phyloP scores from a whole-genome alignment of 1,140 invertebrate species.

The Lepeophtheirus salmonis region DNA sequence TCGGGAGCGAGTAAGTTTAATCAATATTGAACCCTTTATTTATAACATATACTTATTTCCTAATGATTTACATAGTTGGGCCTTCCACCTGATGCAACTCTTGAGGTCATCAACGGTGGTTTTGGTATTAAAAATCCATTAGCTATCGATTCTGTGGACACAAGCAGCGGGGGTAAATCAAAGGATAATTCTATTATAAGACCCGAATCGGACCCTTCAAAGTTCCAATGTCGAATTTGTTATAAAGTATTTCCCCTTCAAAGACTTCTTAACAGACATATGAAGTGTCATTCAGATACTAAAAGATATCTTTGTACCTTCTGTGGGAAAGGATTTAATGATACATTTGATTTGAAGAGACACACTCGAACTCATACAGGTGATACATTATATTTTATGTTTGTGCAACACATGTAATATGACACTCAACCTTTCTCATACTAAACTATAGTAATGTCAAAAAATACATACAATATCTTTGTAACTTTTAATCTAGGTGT shows the following conservation, averaged over 20 bases:
- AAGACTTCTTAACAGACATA: constrained; percentile 86
- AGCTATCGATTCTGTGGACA: constrained; percentile 36
- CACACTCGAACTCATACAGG: constrained; percentile 97
- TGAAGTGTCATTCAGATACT: constrained; percentile 96
- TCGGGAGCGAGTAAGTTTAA: neutral
- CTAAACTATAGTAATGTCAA: neutral
- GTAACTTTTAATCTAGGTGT: constrained; percentile 42
- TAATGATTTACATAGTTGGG: constrained; percentile 42
- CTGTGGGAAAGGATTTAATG: constrained; percentile 98
- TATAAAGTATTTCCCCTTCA: constrained; percentile 85
- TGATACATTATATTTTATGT: constrained; percentile 24
- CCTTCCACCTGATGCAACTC: constrained; percentile 56
- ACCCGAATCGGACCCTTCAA: constrained; percentile 10
- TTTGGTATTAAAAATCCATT: constrained; percentile 97
- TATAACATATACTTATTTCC: neutral
- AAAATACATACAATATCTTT: neutral
- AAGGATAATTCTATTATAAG: constrained; percentile 21
- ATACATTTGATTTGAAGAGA: constrained; percentile 95
- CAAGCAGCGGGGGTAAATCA: constrained; percentile 27
- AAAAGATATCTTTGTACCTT: constrained; percentile 97
- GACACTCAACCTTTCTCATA: neutral
- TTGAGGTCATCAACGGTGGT: constrained; percentile 96
- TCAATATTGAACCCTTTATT: no score
- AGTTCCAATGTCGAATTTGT: constrained; percentile 41
- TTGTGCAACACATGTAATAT: no score